Evolutionary conservation across 2,113 vertebrate genomes (phyloP).

Genomic region (Ochotona curzoniae): DNA sequence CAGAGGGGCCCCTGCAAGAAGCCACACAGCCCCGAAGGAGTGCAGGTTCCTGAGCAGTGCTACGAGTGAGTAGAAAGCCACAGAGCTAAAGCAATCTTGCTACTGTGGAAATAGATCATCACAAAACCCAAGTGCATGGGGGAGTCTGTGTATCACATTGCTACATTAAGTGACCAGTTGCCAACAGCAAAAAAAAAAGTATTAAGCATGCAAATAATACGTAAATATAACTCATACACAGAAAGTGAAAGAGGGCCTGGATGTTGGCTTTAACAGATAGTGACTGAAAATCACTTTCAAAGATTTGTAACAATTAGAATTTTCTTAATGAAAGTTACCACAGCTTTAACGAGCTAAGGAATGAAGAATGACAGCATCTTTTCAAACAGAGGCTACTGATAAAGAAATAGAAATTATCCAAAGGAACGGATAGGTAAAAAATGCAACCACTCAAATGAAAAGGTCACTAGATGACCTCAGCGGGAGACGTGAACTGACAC

Average conservation of each 20-base stretch:
- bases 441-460: background rate
- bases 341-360: background rate
- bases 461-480: background rate
- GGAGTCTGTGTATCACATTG: background rate
- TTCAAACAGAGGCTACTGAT: background rate
- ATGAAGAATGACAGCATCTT: background rate
- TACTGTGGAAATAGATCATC: background rate
- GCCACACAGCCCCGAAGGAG: background rate
- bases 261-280: background rate
- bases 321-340: background rate
- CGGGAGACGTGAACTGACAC: background rate
- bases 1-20: background rate
- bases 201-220: background rate
- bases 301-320: slow-evolving; percentile 8
- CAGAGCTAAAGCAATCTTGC: background rate
- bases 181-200: background rate
- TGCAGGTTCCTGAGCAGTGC: background rate
- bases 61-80: background rate
- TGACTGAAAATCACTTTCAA: background rate
- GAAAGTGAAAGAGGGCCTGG: background rate
- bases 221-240: background rate
- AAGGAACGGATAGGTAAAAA: background rate
- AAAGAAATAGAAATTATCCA: background rate
- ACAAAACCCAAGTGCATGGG: background rate
- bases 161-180: background rate